Evolutionary conservation across 2,113 vertebrate species (phyloP), one percentile per base, ranked within the genome.

Genomic region (Isurus oxyrinchus): DNA sequence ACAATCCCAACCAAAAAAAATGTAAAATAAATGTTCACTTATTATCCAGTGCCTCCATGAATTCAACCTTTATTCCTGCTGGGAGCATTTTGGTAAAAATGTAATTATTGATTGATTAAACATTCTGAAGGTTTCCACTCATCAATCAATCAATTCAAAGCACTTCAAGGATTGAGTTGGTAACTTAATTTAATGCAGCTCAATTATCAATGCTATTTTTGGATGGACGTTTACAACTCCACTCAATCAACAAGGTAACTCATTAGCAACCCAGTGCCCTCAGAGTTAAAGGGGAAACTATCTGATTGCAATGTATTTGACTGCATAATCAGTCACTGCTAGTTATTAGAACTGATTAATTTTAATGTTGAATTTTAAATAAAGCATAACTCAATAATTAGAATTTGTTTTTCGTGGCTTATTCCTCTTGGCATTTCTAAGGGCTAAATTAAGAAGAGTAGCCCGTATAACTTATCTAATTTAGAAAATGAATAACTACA

Each of bases 251-350:
- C 16, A 84, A 84, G 14, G 79, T 84, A 84, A 16, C 79, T 84
- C 40, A 84, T 84, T 84, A 84, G 14, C n/a, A 44, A 84, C n/a
- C n/a, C 13, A 49, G 81, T 84, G 81, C 40, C 81, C 81, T 84
- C 0, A 0, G 81, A 84, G 81, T 84, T 84, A 49, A 23, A 84
- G 40, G 81, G 40, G 40, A 84, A 44, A 76, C 44, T 4, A 84
- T 84, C 81, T 21, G 81, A 84, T 84, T 84, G 5, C 81, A 49
- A 49, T 84, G 40, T 6, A 44, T 84, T 84, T 44, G 40, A 21
- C 81, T 84, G 81, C 81, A 84, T 84, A 84, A 84, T 84, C 81
- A 84, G 40, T 84, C 40, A 84, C 40, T 23, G 81, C 81, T 84
- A 16, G 81, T 84, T 21, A 49, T 21, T 84, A 19, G 40, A 44